Conservation (phyloP, 2,888 invertebrate genomes). For the Diabrotica balteata region DNA sequence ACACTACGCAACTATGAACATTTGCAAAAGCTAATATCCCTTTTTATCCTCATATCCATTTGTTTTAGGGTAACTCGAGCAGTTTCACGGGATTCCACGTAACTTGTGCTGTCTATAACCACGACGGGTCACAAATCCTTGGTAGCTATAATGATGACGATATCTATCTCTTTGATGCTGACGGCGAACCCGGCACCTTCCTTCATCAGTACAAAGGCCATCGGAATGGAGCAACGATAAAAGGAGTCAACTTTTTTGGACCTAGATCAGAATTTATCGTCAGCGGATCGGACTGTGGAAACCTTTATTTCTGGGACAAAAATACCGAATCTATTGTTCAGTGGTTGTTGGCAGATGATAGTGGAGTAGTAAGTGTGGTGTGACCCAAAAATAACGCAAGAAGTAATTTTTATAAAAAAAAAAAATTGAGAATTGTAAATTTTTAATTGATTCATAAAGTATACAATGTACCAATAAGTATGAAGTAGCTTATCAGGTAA, state of each 20-base stretch:
- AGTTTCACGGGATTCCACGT: conserved; percentile 65
- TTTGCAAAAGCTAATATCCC: too few species aligned
- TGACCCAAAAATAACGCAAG: too few species aligned
- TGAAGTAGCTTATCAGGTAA: too few species aligned
- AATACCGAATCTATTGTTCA: conserved; percentile 88
- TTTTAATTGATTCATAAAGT: too few species aligned
- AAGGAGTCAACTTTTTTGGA: conserved; percentile 94
- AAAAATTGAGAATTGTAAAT: too few species aligned
- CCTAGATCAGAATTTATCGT: conserved; percentile 88
- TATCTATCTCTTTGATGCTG: conserved; percentile 85
- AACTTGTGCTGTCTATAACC: conserved; percentile 90
- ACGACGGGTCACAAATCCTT: conserved; percentile 88
- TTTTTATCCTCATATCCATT: too few species aligned
- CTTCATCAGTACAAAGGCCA: conserved; percentile 67
- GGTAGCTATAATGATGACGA: conserved; percentile 95
- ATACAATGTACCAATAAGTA: too few species aligned
- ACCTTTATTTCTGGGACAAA: conserved; percentile 90
- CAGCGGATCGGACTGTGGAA: conserved; percentile 93
- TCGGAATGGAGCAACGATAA: conserved; percentile 60
- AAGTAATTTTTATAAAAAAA: too few species aligned
- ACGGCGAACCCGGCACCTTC: conserved; percentile 61
- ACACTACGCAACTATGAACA: too few species aligned
- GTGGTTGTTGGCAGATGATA: conserved; percentile 81
- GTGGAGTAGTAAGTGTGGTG: conserved; percentile 76
- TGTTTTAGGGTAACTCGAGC: conserved; percentile 12